Evolutionary conservation across 1,140 invertebrate species (phyloP).

Genomic region (Tribolium madens): DNA sequence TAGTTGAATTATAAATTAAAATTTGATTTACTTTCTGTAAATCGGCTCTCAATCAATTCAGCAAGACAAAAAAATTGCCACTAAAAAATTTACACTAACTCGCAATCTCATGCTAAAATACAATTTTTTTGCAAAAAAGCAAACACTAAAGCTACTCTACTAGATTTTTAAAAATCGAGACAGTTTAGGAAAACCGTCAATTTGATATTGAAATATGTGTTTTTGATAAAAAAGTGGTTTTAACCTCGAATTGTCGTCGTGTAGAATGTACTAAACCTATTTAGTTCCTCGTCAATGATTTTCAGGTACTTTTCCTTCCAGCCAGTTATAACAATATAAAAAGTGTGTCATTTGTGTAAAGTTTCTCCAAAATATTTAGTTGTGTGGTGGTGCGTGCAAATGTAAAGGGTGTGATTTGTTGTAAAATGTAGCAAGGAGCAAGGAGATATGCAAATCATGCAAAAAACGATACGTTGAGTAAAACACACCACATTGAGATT

Average conservation of each 20-base stretch:
- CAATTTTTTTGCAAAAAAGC: background rate
- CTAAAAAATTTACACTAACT: background rate
- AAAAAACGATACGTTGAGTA: background rate
- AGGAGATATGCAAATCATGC: constrained; percentile 19
- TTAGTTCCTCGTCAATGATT: background rate
- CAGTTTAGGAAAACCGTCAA: too few relatives aligned
- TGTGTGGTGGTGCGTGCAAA: constrained; percentile 19
- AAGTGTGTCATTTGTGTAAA: too few relatives aligned
- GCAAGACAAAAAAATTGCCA: background rate
- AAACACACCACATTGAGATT: constrained; percentile 43
- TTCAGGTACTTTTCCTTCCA: background rate
- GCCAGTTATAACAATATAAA: too few relatives aligned
- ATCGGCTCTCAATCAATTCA: background rate
- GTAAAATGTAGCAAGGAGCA: constrained; percentile 6
- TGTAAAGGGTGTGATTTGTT: constrained; percentile 19
- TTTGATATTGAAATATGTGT: too few relatives aligned
- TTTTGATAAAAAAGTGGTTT: background rate
- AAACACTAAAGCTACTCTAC: too few relatives aligned
- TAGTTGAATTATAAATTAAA: too few relatives aligned
- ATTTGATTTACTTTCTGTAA: too few relatives aligned
- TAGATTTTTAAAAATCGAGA: too few relatives aligned
- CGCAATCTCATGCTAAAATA: too few relatives aligned
- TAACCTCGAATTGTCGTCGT: background rate
- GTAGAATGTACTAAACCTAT: background rate
- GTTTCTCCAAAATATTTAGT: background rate